Conservation (phyloP, 2,888 invertebrate species). For the Acleris cristana region DNA sequence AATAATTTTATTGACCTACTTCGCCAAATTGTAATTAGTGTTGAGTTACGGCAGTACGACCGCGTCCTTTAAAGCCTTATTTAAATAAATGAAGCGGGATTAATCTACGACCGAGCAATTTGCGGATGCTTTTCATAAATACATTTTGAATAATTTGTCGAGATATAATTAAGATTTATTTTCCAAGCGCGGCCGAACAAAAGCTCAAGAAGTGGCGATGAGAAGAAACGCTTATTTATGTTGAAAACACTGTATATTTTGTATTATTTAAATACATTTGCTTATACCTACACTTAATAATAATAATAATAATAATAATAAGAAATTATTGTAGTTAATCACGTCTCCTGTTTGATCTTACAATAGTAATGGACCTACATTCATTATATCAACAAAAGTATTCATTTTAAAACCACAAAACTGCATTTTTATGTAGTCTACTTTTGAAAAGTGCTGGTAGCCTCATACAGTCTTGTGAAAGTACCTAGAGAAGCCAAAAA, state of each 20-base stretch:
- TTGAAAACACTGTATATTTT: neutral
- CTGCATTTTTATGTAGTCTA: too few species aligned
- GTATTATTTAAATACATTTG: neutral
- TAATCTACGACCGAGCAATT: constrained; percentile 6
- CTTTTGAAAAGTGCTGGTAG: too few species aligned
- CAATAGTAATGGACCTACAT: too few species aligned
- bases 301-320: too few species aligned
- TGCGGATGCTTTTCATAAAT: constrained; percentile 24
- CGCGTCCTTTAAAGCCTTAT: constrained; percentile 1
- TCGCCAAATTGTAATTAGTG: neutral
- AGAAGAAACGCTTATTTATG: neutral
- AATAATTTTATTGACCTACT: neutral
- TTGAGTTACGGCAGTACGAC: neutral
- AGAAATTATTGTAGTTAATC: too few species aligned
- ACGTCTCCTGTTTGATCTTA: too few species aligned
- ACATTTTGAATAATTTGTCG: constrained; percentile 28
- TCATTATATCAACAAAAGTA: too few species aligned
- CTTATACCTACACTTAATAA: too few species aligned
- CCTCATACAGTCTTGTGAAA: too few species aligned
- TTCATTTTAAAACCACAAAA: too few species aligned
- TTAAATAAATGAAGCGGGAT: constrained; percentile 24
- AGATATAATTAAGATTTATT: constrained; percentile 30
- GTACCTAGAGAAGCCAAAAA: too few species aligned
- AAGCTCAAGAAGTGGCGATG: neutral
- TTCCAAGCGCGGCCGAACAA: constrained; percentile 4